Percentiles rank a stretch among this genome's conserved stretches.
Evolutionary conservation across 2,797 vertebrate genomes (phyloP).

Genomic region (Diplodus sargus): DNA sequence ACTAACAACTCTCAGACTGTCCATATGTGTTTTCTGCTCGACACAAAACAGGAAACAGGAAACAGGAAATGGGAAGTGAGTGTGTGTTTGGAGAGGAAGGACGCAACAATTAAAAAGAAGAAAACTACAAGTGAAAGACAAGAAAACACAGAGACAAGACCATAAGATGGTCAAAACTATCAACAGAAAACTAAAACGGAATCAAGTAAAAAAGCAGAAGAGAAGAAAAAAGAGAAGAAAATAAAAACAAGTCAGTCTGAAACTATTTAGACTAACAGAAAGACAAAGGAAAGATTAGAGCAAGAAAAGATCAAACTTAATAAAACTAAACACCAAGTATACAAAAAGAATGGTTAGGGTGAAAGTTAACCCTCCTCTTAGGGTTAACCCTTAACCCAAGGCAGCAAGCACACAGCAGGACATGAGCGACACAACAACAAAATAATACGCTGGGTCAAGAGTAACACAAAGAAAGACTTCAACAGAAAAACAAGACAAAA

Average conservation of each 20-base stretch:
- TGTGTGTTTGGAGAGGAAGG: slow-evolving; percentile 36
- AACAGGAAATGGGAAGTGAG: slow-evolving; percentile 64
- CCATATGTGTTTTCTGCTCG: slow-evolving; percentile 12
- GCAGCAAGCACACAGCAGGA: too few relatives aligned
- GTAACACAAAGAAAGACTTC: not conserved
- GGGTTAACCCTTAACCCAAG: too few relatives aligned
- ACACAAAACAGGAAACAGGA: slow-evolving; percentile 63
- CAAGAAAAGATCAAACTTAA: not conserved
- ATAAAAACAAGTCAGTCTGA: not conserved
- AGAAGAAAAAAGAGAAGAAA: not conserved
- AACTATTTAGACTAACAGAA: not conserved
- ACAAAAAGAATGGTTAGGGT: too few relatives aligned
- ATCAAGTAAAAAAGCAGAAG: not conserved
- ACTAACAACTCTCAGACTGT: slow-evolving; percentile 34
- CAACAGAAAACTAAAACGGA: not conserved
- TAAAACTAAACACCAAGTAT: not conserved
- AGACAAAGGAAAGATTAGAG: too few relatives aligned
- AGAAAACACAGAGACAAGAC: not conserved
- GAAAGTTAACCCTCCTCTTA: too few relatives aligned
- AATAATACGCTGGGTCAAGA: not conserved
- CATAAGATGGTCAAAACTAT: not conserved
- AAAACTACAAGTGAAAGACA: not conserved
- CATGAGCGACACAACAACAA: not conserved
- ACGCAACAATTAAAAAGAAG: slow-evolving; percentile 26
- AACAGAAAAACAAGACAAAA: not conserved